Evolutionary conservation across 2,888 invertebrate species (phyloP), one percentile per base, ranked within the genome.

Genomic region (Heliconius cydno): DNA sequence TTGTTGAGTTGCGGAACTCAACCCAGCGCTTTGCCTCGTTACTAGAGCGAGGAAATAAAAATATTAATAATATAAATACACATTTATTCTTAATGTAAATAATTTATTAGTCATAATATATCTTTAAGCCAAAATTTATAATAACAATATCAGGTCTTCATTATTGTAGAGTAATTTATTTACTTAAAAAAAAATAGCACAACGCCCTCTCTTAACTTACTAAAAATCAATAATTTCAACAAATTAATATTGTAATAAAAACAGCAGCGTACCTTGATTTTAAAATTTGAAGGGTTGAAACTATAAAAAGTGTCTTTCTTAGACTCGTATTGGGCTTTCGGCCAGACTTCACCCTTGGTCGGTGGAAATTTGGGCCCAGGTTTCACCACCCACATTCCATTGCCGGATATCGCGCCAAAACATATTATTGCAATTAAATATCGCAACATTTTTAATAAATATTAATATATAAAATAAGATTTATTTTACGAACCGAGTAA

Each of bases 271-370:
- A 96, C 96, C 86, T 89, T 87, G 82, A 96, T 91, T 79, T 90
- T 86, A 85, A 96, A 96, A 68, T 88, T 84, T 19, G 90, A 86
- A 0, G 96, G 95, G 65, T 94, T 87, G 57, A 96, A 89, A 75
- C 91, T 86, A 84, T 92, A 94, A 89, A 90, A 95, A 9, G 89
- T 87, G 28, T 89, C 85, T 65, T 88, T 86, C 83, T 92, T 94
- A 28, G 87, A 87, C 87, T 96, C 95, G 3, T 90, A 84, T 81
- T 96, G 95, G 0, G 97, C 97, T 86, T 95, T 91, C 0, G 97
- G 97, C 97, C 97, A 97, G 1, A 96, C 95, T 88, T 96, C 95
- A 1, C 97, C 97, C 81, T 94, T 92, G 0, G 96, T 96, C 0
- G 96, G 92, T 1, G 89, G 91, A 22, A 95, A 94, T 86, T 87